These are phyloP conservation scores for Nasonovia ribisnigri DNA, from an alignment of 2,888 invertebrate genomes.

Conservation along the genomic window DNA sequence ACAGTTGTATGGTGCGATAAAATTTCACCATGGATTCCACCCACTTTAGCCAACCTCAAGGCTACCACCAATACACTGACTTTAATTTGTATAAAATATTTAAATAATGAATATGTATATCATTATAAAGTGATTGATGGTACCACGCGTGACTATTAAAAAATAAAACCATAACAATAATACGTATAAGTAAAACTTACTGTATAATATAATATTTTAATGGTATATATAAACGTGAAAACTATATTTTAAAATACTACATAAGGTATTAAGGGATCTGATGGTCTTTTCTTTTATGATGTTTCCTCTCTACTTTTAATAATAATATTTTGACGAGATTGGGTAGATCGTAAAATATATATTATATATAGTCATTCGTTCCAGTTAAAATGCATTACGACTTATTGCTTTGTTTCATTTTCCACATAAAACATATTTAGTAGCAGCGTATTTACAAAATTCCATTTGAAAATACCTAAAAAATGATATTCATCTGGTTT, in stretches of 20 bases:
- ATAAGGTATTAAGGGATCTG: conserved; percentile 21
- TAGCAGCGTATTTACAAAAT: background rate
- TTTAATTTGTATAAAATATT: background rate
- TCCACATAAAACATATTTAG: background rate
- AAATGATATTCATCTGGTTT: background rate
- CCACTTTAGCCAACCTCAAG: background rate
- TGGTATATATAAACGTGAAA: conserved; percentile 7
- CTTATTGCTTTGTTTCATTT: background rate
- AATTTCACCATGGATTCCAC: background rate
- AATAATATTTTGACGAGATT: conserved; percentile 23
- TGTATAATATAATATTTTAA: conserved; percentile 12
- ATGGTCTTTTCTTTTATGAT: conserved; percentile 11
- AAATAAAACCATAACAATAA: background rate
- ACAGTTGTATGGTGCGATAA: background rate
- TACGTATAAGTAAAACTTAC: background rate
- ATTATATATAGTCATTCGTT: conserved; percentile 12
- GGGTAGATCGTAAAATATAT: conserved; percentile 14
- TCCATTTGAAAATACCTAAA: background rate
- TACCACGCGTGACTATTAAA: background rate
- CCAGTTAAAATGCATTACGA: conserved; percentile 36
- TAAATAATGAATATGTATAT: background rate
- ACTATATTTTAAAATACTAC: conserved; percentile 14
- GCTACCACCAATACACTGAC: background rate
- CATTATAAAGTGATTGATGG: background rate
- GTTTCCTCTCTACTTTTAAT: conserved; percentile 1